Evolutionary conservation across 1,140 invertebrate species (phyloP).

Genomic region (Leptinotarsa texana): DNA sequence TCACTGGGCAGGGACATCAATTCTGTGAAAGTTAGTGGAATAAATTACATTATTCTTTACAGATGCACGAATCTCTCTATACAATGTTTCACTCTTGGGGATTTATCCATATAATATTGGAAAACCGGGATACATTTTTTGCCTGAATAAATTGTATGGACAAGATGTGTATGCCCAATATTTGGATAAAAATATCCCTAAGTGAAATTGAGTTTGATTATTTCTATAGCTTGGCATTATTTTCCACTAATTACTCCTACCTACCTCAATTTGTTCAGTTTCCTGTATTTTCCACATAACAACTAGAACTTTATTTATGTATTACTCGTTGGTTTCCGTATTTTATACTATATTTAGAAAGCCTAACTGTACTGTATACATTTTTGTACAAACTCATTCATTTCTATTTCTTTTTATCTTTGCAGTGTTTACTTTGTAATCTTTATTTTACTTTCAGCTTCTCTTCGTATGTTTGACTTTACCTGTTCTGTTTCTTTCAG

Average conservation of each 20-base stretch:
- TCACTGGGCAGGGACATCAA: conserved; percentile 73
- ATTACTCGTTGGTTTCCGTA: conserved; percentile 9
- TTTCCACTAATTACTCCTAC: conserved; percentile 16
- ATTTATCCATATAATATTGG: too few species aligned
- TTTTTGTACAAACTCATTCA: conserved; percentile 45
- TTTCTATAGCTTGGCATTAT: conserved; percentile 12
- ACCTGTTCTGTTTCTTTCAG: conserved; percentile 54
- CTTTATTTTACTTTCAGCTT: conserved; percentile 50
- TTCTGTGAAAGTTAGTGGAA: conserved; percentile 77
- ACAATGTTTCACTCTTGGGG: not conserved
- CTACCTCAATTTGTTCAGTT: not conserved
- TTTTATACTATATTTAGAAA: conserved; percentile 35
- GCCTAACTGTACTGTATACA: conserved; percentile 53
- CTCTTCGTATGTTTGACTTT: conserved; percentile 45
- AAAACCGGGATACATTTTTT: too few species aligned
- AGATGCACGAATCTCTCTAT: not conserved
- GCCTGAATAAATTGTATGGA: too few species aligned
- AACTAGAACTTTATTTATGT: conserved; percentile 35
- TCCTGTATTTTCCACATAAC: conserved; percentile 47
- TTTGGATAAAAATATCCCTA: too few species aligned
- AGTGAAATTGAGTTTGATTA: not conserved
- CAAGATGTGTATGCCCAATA: too few species aligned
- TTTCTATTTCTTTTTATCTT: conserved; percentile 36
- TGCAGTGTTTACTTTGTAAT: conserved; percentile 35
- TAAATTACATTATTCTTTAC: not conserved